Conservation (phyloP, 2,888 invertebrate species). For the Megamerina dolium region DNA sequence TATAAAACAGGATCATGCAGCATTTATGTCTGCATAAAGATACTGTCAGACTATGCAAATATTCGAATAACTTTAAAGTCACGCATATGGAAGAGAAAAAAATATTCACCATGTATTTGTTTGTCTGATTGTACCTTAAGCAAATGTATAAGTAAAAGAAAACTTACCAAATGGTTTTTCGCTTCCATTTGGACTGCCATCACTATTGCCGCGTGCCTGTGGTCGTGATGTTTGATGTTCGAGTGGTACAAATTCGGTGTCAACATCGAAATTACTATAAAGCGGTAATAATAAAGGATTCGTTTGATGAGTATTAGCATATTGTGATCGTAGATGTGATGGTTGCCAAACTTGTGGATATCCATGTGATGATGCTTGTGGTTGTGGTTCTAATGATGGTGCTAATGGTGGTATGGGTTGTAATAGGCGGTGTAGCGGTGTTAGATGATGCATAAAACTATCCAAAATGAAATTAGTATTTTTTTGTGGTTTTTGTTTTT, state of each 20-base stretch:
- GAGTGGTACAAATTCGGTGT: conserved; percentile 38
- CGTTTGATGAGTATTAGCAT: too few relatives aligned
- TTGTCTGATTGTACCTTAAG: too few relatives aligned
- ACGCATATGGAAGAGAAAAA: too few relatives aligned
- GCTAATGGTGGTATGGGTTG: conserved; percentile 33
- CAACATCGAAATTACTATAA: conserved; percentile 31
- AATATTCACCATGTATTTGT: too few relatives aligned
- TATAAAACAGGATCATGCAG: too few relatives aligned
- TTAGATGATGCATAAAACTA: conserved; percentile 40
- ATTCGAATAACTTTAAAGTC: too few relatives aligned
- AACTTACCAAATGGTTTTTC: conserved; percentile 40
- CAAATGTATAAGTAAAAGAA: too few relatives aligned
- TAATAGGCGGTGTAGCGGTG: conserved; percentile 35
- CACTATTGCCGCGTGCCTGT: conserved; percentile 5
- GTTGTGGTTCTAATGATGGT: conserved; percentile 24
- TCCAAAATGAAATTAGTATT: conserved; percentile 11
- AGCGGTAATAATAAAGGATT: conserved; percentile 27
- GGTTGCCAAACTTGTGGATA: conserved; percentile 33
- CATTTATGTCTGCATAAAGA: too few relatives aligned
- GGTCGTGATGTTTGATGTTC: conserved; percentile 28
- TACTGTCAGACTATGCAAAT: too few relatives aligned
- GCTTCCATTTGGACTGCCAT: conserved; percentile 11
- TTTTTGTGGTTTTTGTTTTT: too few relatives aligned
- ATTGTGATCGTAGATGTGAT: too few relatives aligned
- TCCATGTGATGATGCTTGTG: conserved; percentile 30